phyloP scores from a whole-genome alignment of 2,888 invertebrate species.

The Tetropium fuscum region DNA sequence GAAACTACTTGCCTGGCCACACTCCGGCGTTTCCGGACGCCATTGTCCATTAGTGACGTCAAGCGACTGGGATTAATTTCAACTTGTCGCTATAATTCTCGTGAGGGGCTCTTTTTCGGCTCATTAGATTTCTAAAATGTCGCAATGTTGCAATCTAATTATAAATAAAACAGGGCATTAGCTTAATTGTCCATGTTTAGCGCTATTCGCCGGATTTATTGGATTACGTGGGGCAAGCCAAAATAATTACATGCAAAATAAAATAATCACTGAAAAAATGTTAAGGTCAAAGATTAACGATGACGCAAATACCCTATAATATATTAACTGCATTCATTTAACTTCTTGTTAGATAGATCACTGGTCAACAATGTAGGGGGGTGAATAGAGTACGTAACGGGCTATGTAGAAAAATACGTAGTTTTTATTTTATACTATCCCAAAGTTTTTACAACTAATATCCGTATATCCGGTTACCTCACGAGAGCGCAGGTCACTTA shows the following conservation, averaged over 20 bases:
- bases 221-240: neutral
- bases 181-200: constrained; percentile 42
- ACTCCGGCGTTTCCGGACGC: constrained; percentile 45
- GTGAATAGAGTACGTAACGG: too few relatives aligned
- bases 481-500: too few relatives aligned
- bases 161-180: constrained; percentile 47
- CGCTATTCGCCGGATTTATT: constrained; percentile 22
- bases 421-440: too few relatives aligned
- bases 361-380: too few relatives aligned
- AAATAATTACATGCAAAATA: constrained; percentile 8
- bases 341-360: too few relatives aligned
- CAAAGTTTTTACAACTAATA: too few relatives aligned
- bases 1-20: constrained; percentile 25
- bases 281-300: too few relatives aligned
- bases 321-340: too few relatives aligned
- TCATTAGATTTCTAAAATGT: constrained; percentile 57
- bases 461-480: too few relatives aligned
- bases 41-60: constrained; percentile 56
- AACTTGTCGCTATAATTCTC: constrained; percentile 52
- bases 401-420: too few relatives aligned
- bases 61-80: constrained; percentile 52
- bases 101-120: constrained; percentile 49
- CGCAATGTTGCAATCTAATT: constrained; percentile 49
- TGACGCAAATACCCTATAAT: too few relatives aligned
- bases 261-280: too few relatives aligned